A percentile compares a stretch with the other conserved stretches of the same genome.
Conservation (phyloP, 2,797 vertebrate species). For the Zalophus californianus region DNA sequence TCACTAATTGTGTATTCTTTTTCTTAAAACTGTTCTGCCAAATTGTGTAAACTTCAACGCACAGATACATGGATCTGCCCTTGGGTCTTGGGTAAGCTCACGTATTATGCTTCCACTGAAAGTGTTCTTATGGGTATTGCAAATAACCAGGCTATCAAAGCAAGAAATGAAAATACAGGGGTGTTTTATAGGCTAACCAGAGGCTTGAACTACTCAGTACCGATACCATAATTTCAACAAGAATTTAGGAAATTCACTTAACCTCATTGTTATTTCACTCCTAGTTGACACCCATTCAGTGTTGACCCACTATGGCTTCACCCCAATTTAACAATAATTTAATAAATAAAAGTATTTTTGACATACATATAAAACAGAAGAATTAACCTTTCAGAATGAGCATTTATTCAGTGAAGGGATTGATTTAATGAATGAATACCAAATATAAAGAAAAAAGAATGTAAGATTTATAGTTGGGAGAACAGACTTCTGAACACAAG, state of each 20-base stretch:
- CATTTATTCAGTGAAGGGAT: constrained; percentile 40
- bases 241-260: constrained; percentile 37
- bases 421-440: constrained; percentile 35
- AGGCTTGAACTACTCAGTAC: neutral
- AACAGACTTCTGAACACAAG: constrained; percentile 38
- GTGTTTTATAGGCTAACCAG: neutral
- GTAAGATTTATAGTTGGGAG: constrained; percentile 23
- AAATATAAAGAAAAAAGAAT: constrained; percentile 36
- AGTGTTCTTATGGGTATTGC: neutral
- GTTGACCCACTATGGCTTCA: neutral
- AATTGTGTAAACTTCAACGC: neutral
- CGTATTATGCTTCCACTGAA: neutral
- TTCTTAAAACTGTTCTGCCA: constrained; percentile 52
- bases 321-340: constrained; percentile 20
- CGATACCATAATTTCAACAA: neutral
- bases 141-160: constrained; percentile 19
- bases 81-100: neutral
- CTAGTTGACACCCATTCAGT: constrained; percentile 9
- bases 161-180: constrained; percentile 17
- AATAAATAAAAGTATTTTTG: constrained; percentile 28
- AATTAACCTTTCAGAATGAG: constrained; percentile 32
- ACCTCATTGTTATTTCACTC: neutral
- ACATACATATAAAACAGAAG: neutral
- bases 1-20: constrained; percentile 57
- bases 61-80: constrained; percentile 16